Percentiles rank a stretch among this genome's conserved stretches.
phyloP scores from a whole-genome alignment of 2,113 vertebrate genomes.

The Mixornis gularis region DNA sequence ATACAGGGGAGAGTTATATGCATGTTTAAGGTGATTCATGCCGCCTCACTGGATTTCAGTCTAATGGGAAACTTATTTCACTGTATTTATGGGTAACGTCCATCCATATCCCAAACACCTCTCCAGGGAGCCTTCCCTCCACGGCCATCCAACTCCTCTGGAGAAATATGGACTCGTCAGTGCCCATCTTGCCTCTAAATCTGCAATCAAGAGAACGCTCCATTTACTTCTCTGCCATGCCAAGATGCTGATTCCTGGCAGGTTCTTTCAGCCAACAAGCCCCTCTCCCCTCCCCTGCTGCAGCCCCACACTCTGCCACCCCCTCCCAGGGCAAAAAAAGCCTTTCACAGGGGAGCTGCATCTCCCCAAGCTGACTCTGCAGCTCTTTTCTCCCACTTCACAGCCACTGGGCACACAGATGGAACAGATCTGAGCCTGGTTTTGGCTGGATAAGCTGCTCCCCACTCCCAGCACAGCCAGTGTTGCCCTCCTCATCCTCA shows the following conservation, averaged over 20 bases:
- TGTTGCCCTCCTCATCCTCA: background rate
- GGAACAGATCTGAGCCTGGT: background rate
- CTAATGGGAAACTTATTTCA: slow-evolving; percentile 55
- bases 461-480: fast-evolving
- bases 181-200: slow-evolving; percentile 20
- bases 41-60: slow-evolving; percentile 5
- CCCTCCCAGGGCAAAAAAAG: background rate
- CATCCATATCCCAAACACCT: slow-evolving; percentile 16
- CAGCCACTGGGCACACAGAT: fast-evolving
- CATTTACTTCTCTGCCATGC: background rate
- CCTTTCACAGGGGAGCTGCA: background rate
- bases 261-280: background rate
- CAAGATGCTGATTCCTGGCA: background rate
- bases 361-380: background rate
- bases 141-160: background rate
- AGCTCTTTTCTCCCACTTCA: background rate
- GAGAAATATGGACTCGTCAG: slow-evolving; percentile 48
- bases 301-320: background rate
- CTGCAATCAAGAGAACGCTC: background rate
- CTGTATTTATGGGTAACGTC: slow-evolving; percentile 35
- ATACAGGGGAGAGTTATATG: slow-evolving; percentile 14
- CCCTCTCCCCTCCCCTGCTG: background rate
- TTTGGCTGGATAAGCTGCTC: background rate
- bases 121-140: slow-evolving; percentile 41
- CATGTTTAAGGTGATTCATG: slow-evolving; percentile 50